Percentiles rank a stretch among this genome's conserved stretches.
Conservation (phyloP, 2,113 vertebrate species). For the Pygoscelis adeliae region DNA sequence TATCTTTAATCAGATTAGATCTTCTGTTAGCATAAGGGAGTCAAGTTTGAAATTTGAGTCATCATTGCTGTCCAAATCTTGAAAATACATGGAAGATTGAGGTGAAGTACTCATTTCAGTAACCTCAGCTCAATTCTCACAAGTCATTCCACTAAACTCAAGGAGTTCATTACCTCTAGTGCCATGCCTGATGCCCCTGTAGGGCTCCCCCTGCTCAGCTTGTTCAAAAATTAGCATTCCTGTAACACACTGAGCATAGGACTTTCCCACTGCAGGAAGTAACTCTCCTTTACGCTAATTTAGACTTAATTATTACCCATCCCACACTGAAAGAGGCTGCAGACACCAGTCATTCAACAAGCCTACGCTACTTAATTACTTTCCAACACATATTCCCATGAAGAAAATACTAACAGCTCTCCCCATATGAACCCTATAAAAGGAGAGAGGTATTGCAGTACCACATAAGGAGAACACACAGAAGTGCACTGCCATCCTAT, state of each 20-base stretch:
- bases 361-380: neutral
- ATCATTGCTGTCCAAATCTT: neutral
- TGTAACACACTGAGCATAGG: fast-evolving
- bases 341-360: neutral
- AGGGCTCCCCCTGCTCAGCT: neutral
- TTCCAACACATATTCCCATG: neutral
- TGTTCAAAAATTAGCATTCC: neutral
- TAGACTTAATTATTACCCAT: neutral
- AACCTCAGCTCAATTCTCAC: neutral
- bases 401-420: neutral
- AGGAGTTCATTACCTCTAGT: neutral
- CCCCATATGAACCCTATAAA: fast-evolving
- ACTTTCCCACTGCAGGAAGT: neutral
- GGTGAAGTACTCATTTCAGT: neutral
- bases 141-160: neutral
- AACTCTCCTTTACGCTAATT: neutral
- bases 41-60: neutral
- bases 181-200: neutral
- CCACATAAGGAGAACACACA: neutral
- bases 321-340: neutral
- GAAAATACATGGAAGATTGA: neutral
- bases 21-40: neutral
- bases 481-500: neutral
- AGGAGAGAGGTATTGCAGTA: neutral
- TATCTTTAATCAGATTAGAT: neutral